Evolutionary conservation across 2,113 vertebrate genomes (phyloP), one percentile per base, ranked within the genome.

Genomic region (Lophotis ruficrista): DNA sequence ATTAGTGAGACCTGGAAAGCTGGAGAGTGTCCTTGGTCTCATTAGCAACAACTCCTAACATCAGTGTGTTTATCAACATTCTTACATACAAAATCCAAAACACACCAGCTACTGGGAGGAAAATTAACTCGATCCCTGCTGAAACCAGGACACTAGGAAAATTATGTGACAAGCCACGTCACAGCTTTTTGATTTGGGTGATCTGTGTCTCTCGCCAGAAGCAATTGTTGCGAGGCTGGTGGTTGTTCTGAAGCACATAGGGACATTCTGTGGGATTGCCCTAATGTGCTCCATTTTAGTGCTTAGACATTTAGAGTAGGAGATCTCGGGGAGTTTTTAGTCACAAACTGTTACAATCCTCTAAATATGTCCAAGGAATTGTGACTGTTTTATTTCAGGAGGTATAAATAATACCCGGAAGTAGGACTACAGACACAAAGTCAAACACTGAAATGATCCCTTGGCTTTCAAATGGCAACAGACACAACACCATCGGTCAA

Each of bases 401-500:
- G 43, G 53, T 31, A 56, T 82, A 68, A 95, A 87, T 90, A 90
- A 73, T 47, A 93, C 14, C 64, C 4, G 2, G 89, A 93, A 96
- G 81, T 9, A 45, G 72, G 62, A 60, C 65, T 71, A 28, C 43
- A 79, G 85, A 89, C 83, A 92, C 38, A 56, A 90, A 80, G 90
- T 70, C 56, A 93, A 92, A 94, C 88, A 78, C 41, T 48, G 43
- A 81, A 68, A 31, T 82, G 76, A 48, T 94, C 43, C 50, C 30
- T 95, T 72, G 56, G 65, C 69, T 94, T 90, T 93, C 33, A 2
- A 83, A 86, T 56, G 38, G 69, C 87, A 96, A 94, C 76, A 92
- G 76, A 66, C 35, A 33, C 6, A 56, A 5, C 60, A 68, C 47
- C 43, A 48, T 56, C 60, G 77, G 69, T 87, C 80, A 91, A 77